Evolutionary conservation across 37 sponge, comb jelly and placozoan genomes (phyloP).

Genomic region (Halisarca cf. caerulea): DNA sequence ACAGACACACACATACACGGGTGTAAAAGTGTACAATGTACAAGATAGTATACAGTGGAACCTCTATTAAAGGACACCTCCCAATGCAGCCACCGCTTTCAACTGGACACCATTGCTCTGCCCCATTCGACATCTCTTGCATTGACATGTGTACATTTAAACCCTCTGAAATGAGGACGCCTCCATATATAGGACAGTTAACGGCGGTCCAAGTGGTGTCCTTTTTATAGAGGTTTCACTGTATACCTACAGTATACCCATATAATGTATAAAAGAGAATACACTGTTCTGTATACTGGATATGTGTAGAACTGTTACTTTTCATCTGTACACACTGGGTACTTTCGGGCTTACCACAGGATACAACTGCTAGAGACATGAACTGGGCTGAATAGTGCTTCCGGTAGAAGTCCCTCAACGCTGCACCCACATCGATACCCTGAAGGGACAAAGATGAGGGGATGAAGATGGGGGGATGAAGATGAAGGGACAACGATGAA

Average conservation of each 20-base stretch:
- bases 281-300: background rate
- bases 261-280: background rate
- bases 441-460: background rate
- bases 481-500: no score
- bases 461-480: no score
- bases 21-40: background rate
- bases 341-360: constrained; percentile 44
- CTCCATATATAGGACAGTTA: no score
- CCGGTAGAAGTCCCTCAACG: constrained; percentile 42
- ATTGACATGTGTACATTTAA: no score
- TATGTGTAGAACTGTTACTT: background rate
- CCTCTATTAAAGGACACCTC: no score
- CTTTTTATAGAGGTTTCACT: no score
- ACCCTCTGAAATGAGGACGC: no score
- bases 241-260: background rate
- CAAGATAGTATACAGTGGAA: background rate
- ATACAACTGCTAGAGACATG: constrained; percentile 65
- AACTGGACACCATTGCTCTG: no score
- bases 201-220: no score
- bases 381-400: constrained; percentile 60
- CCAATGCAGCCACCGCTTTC: no score
- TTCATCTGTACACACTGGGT: background rate
- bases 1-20: background rate
- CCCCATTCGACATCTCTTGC: no score
- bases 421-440: constrained; percentile 27